Evolutionary conservation across 53 echinoderm and acorn worm species (phyloP), one percentile per base, ranked within the genome.

Genomic region (Apostichopus leukothele): DNA sequence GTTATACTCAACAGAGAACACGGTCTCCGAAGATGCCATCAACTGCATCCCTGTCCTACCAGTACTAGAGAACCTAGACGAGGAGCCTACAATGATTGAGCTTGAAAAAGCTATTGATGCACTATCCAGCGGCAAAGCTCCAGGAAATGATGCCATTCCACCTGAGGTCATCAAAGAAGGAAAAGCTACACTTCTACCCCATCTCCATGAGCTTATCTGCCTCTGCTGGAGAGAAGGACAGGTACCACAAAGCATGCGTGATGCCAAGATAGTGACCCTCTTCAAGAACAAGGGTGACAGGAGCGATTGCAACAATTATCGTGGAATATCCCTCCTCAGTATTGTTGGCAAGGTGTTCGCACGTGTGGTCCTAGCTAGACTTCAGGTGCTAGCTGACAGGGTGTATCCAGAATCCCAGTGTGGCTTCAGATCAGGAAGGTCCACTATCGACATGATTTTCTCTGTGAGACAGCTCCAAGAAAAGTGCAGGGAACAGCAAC

Each of bases 131-230:
- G 71, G 74, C 74, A 91, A 91, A 60, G 89, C 91, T 19, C 77
- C 86, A 52, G 91, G 89, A 68, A 86, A 86, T 74, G 90, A 90
- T 88, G 88, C 88, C 23, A 92, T 92, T 26, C 93, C 91, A 14
- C 57, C 74, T 55, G 92, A 90, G 27, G 60, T 78, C 9, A 86
- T 66, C 71, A 92, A 89, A 61, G 73, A 78, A 21, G 87, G 91
- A 23, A 88, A 88, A 6, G 11, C 57, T 6, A 18, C 27, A 8
- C 60, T 91, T 5, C 88, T n/a, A 52, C 9, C 1, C 16, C 84
- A 89, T 23, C 55, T 92, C 1, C 76, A 89, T 26, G 89, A 89
- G 8, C 86, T 86, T 6, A 73, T 88, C 26, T 53, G 53, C 66
- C 74, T 51, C 79, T 91, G 88, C 88, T 90, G 90, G 86, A 88